Evolutionary conservation across 1,140 invertebrate genomes (phyloP).

Genomic region (Heliconius hewitsoni): DNA sequence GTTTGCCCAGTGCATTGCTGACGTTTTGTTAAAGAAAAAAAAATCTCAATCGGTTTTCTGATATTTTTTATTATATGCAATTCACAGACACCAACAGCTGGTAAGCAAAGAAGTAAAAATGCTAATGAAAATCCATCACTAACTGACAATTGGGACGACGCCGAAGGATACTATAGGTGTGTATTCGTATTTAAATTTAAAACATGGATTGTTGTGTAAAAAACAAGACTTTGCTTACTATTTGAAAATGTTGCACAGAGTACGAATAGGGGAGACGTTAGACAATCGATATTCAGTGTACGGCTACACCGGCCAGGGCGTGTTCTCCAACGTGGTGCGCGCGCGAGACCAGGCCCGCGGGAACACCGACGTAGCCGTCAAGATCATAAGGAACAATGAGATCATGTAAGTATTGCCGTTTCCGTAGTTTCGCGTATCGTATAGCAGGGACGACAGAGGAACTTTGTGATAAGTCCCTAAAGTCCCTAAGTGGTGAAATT

Average conservation of each 20-base stretch:
- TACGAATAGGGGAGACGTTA: conserved; percentile 96
- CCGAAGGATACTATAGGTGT: conserved; percentile 92
- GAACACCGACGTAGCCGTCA: conserved; percentile 97
- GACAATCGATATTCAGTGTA: conserved; percentile 97
- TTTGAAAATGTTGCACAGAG: conserved; percentile 77
- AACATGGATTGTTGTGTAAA: too few species aligned
- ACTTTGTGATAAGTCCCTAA: too few species aligned
- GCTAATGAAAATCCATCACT: conserved; percentile 93
- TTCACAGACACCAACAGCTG: conserved; percentile 87
- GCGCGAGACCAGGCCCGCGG: conserved; percentile 94
- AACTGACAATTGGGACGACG: conserved; percentile 99
- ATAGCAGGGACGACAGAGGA: too few species aligned
- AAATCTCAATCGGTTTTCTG: background rate
- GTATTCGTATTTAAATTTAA: background rate
- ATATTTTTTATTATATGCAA: background rate
- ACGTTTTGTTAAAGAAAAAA: too few species aligned
- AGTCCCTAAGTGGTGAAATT: too few species aligned
- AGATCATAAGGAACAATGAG: conserved; percentile 99
- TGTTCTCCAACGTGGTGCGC: conserved; percentile 99
- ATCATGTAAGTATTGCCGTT: conserved; percentile 89
- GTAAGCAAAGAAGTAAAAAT: conserved; percentile 85
- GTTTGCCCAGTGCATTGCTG: too few species aligned
- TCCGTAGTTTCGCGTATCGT: too few species aligned
- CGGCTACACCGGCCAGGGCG: conserved; percentile 99
- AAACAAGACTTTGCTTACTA: too few species aligned